A percentile compares a stretch with the other conserved stretches of the same genome.
Conservation (phyloP, 1,140 invertebrate genomes). For the Camponotus vicinus region DNA sequence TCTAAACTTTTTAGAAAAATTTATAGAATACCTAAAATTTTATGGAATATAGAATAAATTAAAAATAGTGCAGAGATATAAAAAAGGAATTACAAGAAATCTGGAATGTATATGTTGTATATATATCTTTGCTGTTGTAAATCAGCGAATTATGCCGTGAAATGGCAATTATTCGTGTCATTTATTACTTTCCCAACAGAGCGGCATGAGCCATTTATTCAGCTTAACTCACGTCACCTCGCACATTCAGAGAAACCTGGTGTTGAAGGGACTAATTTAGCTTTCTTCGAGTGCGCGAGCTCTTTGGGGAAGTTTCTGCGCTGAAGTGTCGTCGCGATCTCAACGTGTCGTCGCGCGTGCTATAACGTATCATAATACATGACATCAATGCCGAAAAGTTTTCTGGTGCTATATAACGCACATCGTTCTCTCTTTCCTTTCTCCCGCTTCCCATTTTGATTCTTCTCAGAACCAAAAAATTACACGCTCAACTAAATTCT, state of each 20-base stretch:
- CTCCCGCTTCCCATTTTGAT: background rate
- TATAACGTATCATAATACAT: slow-evolving; percentile 45
- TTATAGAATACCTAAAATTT: background rate
- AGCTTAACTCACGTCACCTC: slow-evolving; percentile 47
- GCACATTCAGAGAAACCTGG: slow-evolving; percentile 29
- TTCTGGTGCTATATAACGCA: slow-evolving; percentile 21
- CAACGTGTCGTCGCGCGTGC: slow-evolving; percentile 16
- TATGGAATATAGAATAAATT: background rate
- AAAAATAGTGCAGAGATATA: background rate
- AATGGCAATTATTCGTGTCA: slow-evolving; percentile 43
- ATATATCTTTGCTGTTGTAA: background rate
- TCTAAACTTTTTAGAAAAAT: background rate
- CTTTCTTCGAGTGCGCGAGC: slow-evolving; percentile 40
- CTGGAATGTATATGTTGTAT: background rate
- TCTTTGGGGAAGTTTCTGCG: slow-evolving; percentile 22
- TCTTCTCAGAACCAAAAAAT: slow-evolving; percentile 6
- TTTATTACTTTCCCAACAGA: slow-evolving; percentile 30
- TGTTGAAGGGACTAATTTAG: slow-evolving; percentile 46
- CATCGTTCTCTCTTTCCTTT: background rate
- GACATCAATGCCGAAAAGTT: slow-evolving; percentile 48
- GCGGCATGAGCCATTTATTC: slow-evolving; percentile 40
- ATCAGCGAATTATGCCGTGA: slow-evolving; percentile 30
- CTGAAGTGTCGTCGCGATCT: slow-evolving; percentile 39
- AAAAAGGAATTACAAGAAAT: background rate
- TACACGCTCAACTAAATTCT: slow-evolving; percentile 48